phyloP scores from a whole-genome alignment of 2,888 invertebrate species.

The Spodoptera littoralis region DNA sequence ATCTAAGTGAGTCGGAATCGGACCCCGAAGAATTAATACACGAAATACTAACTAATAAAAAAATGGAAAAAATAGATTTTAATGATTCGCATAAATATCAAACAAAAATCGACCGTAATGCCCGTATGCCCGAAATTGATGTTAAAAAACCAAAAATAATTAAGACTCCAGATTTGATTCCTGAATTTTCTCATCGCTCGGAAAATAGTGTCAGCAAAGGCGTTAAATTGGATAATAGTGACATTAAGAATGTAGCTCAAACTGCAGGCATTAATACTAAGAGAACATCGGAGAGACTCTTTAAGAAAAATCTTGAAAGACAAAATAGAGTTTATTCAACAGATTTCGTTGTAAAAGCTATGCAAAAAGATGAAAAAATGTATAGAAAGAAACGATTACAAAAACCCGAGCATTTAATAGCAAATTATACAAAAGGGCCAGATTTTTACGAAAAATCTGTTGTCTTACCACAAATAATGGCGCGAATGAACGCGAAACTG shows the following conservation, averaged over 20 bases:
- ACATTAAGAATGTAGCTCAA: background rate
- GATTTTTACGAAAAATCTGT: constrained; percentile 63
- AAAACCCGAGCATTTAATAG: constrained; percentile 50
- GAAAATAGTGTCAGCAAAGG: constrained; percentile 2
- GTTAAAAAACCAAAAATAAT: background rate
- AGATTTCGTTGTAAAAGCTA: constrained; percentile 33
- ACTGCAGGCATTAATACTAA: constrained; percentile 3
- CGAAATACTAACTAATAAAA: constrained; percentile 37
- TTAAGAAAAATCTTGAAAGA: background rate
- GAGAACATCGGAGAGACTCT: too few relatives aligned
- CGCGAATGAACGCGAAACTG: constrained; percentile 53
- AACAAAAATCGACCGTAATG: background rate
- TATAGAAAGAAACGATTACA: constrained; percentile 55
- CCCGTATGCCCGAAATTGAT: too few relatives aligned
- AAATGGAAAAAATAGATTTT: constrained; percentile 15
- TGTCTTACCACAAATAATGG: constrained; percentile 64
- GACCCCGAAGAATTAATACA: constrained; percentile 46
- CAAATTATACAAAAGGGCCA: constrained; percentile 62
- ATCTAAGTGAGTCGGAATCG: constrained; percentile 21
- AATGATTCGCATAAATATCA: background rate
- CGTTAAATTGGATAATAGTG: background rate
- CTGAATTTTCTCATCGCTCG: constrained; percentile 1
- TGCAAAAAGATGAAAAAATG: constrained; percentile 59
- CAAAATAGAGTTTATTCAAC: constrained; percentile 9
- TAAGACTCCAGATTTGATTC: background rate